Base-by-base conservation (phyloP, 2,113 vertebrate species). In the Oreochromis aureus region DNA sequence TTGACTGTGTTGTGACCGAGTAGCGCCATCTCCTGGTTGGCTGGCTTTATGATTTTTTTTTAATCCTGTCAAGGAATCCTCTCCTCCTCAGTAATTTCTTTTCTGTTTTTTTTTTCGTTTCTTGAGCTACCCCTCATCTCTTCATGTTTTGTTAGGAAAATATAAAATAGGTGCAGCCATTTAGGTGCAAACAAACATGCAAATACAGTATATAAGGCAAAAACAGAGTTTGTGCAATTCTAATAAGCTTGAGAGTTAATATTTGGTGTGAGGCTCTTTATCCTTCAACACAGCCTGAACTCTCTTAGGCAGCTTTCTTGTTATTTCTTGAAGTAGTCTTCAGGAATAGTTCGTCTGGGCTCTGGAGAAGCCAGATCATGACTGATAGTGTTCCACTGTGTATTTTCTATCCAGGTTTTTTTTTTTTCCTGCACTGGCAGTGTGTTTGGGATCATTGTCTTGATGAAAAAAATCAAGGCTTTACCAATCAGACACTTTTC, bases 101-200 rank as follows among this genome's bases (percentile, higher is more conserved):
- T 73, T 39, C 4, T 0, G n/a, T 1, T 10, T 24, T 10, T 15
- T 19, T 6, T 46, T 61, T 7, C 0, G 16, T 46, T 0, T 76
- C 15, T 32, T 30, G 10, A 30, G 15, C 44, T 41, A 0, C 41
- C 41, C 46, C 27, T 78, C 73, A n/a, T n/a, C 18, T 51, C 46
- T 78, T 78, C 18, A 7, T 51, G 18, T 32, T 51, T 51, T 32
- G 6, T 51, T 19, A 32, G 10, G 30, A 76, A 51, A 1, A 78
- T 19, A 12, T 18, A 48, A 7, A 76, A 30, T 19, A 19, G 16
- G 15, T 46, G 3, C 41, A 30, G 22, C 13, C 41, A 69, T 69
- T 69, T 69, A 69, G 22, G 41, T 16, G 3, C 59, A 63, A 63
- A 63, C 9, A 76, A 11, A 76, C 69, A 48, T 48, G 41, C 22